Evolutionary conservation across 2,888 invertebrate genomes (phyloP), one percentile per base, ranked within the genome.

Genomic region (Noctua janthina): DNA sequence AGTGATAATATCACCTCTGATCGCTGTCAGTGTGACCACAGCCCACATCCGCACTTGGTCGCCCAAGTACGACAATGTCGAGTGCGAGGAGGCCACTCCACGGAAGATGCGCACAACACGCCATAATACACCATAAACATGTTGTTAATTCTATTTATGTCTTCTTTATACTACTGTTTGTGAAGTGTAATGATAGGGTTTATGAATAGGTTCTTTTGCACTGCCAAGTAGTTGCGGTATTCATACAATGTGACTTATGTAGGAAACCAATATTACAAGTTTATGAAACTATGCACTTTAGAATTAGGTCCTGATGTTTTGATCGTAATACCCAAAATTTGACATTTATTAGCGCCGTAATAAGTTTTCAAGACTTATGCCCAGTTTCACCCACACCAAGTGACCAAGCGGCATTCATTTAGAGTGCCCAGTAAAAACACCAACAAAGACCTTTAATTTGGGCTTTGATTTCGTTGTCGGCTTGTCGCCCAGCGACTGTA

Each of bases 1-100:
- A 46, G n/a, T 15, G 43, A 15, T n/a, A 7, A 68, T 23, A 11
- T 1, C 8, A n/a, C 4, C 7, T n/a, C 39, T 73, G 11, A 15
- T 6, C 85, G 72, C 85, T 72, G 15, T 35, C 70, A 20, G 51
- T 74, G 11, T 7, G 81, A 88, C 68, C 73, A 10, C 39, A 23
- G 15, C 62, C 35, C 23, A 11, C 4, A 8, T 76, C 35, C 81
- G 70, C 81, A 86, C 88, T 87, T 88, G 85, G 74, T 10, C 64
- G 64, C 0, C 73, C 85, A 86, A 88, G 85, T 85, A 70, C 64
- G 81, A 76, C 85, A 76, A 49, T 78, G 81, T 76, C 73, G 71
- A 85, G 85, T 68, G 35, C 7, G 59, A 80, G 80, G 46, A 77
- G 85, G 75, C 62, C 74, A 71, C 82, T 85, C 23, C 46, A 46